These are phyloP conservation scores for Sycophila sp. DNA, from an alignment of 1,140 invertebrate species.

Conservation along the genomic window DNA sequence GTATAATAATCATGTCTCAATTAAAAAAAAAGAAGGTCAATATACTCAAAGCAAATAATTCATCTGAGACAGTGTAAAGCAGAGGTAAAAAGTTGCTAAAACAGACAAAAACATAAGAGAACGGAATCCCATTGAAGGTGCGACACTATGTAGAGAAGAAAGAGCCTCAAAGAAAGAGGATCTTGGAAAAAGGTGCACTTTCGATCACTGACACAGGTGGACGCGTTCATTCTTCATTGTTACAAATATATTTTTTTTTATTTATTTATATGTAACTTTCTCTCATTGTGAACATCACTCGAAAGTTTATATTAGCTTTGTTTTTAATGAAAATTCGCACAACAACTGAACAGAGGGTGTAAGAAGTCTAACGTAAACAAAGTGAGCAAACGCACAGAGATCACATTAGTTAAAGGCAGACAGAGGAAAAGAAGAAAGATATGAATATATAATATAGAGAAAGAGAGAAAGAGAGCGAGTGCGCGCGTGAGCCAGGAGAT, in stretches of 20 bases:
- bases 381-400: constrained; percentile 18
- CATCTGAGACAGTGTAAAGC: constrained; percentile 49
- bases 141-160: constrained; percentile 39
- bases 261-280: background rate
- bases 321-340: background rate
- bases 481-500: constrained; percentile 14
- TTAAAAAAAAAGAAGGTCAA: background rate
- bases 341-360: constrained; percentile 9
- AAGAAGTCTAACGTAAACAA: constrained; percentile 10
- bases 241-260: background rate
- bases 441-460: constrained; percentile 28
- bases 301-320: too few species aligned
- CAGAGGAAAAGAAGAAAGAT: constrained; percentile 30
- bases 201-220: background rate
- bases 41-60: constrained; percentile 29
- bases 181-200: constrained; percentile 22
- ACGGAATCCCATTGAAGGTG: constrained; percentile 50
- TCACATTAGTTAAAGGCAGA: constrained; percentile 21
- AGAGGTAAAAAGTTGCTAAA: constrained; percentile 56
- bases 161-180: background rate
- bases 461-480: constrained; percentile 16
- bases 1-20: background rate
- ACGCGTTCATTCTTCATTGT: background rate
- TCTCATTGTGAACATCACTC: too few species aligned
- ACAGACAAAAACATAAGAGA: constrained; percentile 52